Percentiles rank a stretch among this genome's conserved stretches.
Evolutionary conservation across 2,113 vertebrate genomes (phyloP).

Genomic region (Pomatostomus ruficeps): DNA sequence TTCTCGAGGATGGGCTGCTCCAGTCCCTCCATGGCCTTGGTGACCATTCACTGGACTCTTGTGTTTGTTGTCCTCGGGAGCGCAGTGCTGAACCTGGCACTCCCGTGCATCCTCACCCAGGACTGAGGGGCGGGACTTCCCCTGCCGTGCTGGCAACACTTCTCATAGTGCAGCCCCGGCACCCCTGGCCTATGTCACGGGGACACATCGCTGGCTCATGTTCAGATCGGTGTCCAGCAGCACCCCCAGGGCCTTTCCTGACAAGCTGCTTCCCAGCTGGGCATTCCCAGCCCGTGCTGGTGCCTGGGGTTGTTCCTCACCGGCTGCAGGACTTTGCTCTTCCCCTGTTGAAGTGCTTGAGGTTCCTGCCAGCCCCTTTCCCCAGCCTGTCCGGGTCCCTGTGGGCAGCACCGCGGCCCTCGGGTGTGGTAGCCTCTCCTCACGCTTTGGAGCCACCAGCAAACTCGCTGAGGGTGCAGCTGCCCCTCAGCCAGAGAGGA

Average conservation of each 20-base stretch:
- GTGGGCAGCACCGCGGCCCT: accelerated
- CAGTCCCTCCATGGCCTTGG: too few relatives aligned
- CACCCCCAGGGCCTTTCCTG: not conserved
- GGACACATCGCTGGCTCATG: accelerated
- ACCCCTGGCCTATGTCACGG: accelerated
- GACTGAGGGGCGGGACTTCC: too few relatives aligned
- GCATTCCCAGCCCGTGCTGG: accelerated
- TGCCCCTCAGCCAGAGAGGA: accelerated
- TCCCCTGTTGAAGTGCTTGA: not conserved
- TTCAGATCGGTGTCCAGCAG: not conserved
- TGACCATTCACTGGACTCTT: not conserved
- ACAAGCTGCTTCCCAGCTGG: not conserved
- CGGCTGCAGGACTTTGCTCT: not conserved
- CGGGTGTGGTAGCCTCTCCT: accelerated
- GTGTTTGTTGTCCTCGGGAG: accelerated
- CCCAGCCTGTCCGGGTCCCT: not conserved
- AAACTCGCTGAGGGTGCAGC: accelerated
- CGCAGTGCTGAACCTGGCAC: not conserved
- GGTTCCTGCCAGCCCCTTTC: too few relatives aligned
- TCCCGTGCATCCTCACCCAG: too few relatives aligned
- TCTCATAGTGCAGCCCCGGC: accelerated
- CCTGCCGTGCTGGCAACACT: too few relatives aligned
- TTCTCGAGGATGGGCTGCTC: not conserved
- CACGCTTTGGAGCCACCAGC: not conserved
- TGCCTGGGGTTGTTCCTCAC: not conserved